Evolutionary conservation across 2,797 vertebrate genomes (phyloP), one percentile per base, ranked within the genome.

Genomic region (Setipinna tenuifilis): DNA sequence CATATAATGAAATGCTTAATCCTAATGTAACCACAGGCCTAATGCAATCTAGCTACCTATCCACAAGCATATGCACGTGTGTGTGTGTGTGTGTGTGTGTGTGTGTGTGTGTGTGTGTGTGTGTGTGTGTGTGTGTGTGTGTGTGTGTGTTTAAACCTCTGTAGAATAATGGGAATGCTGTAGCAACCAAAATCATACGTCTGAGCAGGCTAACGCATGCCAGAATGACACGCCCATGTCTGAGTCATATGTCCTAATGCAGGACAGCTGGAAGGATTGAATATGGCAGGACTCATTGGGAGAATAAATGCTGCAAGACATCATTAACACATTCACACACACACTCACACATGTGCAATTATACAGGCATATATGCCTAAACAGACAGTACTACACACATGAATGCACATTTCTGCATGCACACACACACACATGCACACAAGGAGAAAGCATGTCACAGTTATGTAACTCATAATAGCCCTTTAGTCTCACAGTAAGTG

Each of bases 261-360:
- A 31, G 68, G 68, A 85, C 86, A 87, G 81, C 84, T 85, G 84
- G 84, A 25, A 14, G n/a, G 81, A 85, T 85, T 68, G 65, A 80
- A 50, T 58, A 54, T 48, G 58, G 23, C 25, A 65, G 44, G 19
- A n/a, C 82, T n/a, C 65, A 48, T 25, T 23, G 23, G 35, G 17
- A 19, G 57, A 12, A 31, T 23, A 81, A n/a, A 46, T 4, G 41
- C 71, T 11, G 35, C 35, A 78, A n/a, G 35, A 44, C 31, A 78
- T 78, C 71, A 78, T 17, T 6, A 35, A 23, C 61, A 44, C 17
- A 71, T 14, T 54, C 12, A 75, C 68, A 75, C 16, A 35, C 28
- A 16, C 28, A 71, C 31, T 11, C 0, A 44, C 35, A 44, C 71
- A 78, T 3, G 14, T 31, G 25, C 65, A 31, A 3, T 11, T 2